phyloP scores from a whole-genome alignment of 2,797 vertebrate genomes.

The Lutjanus campechanus region DNA sequence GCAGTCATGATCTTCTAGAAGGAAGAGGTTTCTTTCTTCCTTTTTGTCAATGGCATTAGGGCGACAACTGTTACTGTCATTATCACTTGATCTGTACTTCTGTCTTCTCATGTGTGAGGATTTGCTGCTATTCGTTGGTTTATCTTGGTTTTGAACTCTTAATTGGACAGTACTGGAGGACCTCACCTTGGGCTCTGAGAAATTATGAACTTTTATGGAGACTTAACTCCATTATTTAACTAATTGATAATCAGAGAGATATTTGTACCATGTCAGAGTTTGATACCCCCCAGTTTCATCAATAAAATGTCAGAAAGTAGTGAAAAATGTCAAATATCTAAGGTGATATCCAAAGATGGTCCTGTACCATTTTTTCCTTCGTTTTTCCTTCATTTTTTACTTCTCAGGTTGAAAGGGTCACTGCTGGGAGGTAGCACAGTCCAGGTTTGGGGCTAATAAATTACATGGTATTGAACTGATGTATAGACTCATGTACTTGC shows the following conservation, averaged over 20 bases:
- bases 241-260: too few species aligned
- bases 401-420: too few species aligned
- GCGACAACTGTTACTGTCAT: not conserved
- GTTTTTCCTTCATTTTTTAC: too few species aligned
- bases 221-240: not conserved
- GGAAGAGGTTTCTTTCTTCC: not conserved
- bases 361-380: too few species aligned
- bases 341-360: too few species aligned
- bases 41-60: not conserved
- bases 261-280: too few species aligned
- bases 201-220: not conserved
- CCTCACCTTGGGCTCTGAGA: not conserved
- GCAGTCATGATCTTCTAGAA: not conserved
- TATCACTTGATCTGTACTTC: not conserved
- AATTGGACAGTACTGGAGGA: not conserved
- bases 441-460: too few species aligned
- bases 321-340: too few species aligned
- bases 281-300: not conserved
- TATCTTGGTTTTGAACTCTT: not conserved
- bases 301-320: not conserved
- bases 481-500: too few species aligned
- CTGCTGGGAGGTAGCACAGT: too few species aligned
- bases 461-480: too few species aligned
- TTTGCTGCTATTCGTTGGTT: not conserved
- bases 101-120: not conserved